Conservation (phyloP, 2,797 vertebrate species). For the Syngnathus rostellatus region DNA sequence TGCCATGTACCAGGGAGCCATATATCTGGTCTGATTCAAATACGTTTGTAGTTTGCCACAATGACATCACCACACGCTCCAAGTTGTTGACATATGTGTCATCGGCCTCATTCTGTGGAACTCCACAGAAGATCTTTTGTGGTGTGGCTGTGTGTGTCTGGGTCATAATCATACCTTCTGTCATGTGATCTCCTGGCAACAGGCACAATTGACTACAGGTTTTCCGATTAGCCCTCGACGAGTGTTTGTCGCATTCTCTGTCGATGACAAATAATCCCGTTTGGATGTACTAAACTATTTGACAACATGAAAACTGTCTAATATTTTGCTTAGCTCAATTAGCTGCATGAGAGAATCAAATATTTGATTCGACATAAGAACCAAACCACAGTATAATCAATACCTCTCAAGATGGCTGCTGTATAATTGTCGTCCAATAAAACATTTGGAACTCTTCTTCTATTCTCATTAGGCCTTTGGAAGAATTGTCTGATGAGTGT, state of each 20-base stretch:
- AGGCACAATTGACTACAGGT: slow-evolving; percentile 10
- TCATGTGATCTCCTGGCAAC: slow-evolving; percentile 13
- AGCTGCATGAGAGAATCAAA: slow-evolving; percentile 24
- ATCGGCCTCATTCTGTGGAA: slow-evolving; percentile 48
- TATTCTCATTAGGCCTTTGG: too few species aligned
- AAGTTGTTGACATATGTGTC: slow-evolving; percentile 56
- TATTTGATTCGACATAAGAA: too few species aligned
- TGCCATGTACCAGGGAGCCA: slow-evolving; percentile 59
- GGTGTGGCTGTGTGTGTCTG: slow-evolving; percentile 24
- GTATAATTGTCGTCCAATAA: too few species aligned
- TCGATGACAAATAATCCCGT: not conserved
- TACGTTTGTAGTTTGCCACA: slow-evolving; percentile 54
- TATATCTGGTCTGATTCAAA: slow-evolving; percentile 66
- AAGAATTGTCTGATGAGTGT: too few species aligned
- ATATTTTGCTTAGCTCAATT: slow-evolving; percentile 19
- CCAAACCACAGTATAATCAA: too few species aligned
- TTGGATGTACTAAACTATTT: too few species aligned
- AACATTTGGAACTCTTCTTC: too few species aligned
- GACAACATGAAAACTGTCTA: too few species aligned
- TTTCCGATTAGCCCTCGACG: not conserved
- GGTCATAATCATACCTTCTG: slow-evolving; percentile 40
- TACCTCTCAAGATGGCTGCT: too few species aligned
- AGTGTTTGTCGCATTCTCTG: not conserved
- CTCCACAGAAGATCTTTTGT: slow-evolving; percentile 72
- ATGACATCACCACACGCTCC: slow-evolving; percentile 67